Conservation (phyloP, 2,113 vertebrate genomes). For the Pterocles orientalis region DNA sequence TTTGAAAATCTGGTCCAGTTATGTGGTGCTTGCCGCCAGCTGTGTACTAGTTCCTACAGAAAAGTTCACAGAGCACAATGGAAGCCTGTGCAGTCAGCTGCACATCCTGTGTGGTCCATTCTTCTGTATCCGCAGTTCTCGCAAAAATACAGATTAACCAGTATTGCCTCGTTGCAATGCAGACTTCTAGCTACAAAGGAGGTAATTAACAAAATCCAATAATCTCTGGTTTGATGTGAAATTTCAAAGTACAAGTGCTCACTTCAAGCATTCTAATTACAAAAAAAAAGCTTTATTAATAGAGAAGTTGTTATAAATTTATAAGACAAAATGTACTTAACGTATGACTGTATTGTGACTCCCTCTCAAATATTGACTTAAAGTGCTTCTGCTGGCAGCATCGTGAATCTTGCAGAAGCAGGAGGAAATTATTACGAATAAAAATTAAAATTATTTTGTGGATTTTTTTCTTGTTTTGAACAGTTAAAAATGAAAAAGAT, state of each 20-base stretch:
- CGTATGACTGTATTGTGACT: neutral
- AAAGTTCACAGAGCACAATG: conserved; percentile 25
- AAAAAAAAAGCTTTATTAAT: neutral
- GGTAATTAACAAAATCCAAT: conserved; percentile 33
- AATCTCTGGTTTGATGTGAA: neutral
- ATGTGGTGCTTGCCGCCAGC: conserved; percentile 14
- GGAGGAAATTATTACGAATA: neutral
- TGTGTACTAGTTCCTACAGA: conserved; percentile 11
- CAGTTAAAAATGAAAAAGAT: neutral
- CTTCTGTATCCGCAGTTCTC: neutral
- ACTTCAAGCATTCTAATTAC: neutral
- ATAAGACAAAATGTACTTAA: neutral
- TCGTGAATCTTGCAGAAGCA: neutral
- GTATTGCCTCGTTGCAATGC: neutral
- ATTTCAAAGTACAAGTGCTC: neutral
- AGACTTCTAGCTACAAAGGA: conserved; percentile 64
- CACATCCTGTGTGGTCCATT: neutral
- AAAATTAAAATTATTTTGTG: neutral
- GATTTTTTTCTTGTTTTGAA: neutral
- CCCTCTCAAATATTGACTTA: neutral
- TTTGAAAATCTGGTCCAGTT: conserved; percentile 56
- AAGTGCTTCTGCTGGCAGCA: neutral
- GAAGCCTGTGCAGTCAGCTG: conserved; percentile 27
- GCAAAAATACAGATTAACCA: neutral
- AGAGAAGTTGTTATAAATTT: neutral